A percentile compares a stretch with the other conserved stretches of the same genome.
Conservation (phyloP, 2,888 invertebrate species). For the Nephrotoma flavescens region DNA sequence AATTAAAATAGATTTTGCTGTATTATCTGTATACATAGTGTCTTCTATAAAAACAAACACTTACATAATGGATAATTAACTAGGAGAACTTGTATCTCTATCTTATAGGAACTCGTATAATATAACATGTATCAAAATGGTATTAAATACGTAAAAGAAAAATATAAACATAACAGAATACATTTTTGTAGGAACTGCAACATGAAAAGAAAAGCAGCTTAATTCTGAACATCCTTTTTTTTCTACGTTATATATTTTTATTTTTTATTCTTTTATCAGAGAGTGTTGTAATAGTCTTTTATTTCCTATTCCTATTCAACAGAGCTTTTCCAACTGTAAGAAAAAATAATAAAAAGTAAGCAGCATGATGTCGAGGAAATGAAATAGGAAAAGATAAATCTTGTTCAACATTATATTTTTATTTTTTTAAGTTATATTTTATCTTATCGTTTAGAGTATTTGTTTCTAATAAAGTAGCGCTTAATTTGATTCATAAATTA, state of each 20-base stretch:
- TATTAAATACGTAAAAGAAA: not conserved
- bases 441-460: not conserved
- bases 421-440: not conserved
- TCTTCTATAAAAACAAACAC: not conserved
- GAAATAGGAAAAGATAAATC: not conserved
- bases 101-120: not conserved
- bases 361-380: not conserved
- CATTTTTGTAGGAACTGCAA: not conserved
- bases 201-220: not conserved
- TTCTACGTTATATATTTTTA: not conserved
- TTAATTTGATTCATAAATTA: not conserved
- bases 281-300: not conserved
- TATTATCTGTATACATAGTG: too few relatives aligned
- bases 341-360: not conserved
- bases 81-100: not conserved
- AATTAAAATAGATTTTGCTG: too few relatives aligned
- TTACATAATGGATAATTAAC: not conserved
- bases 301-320: not conserved
- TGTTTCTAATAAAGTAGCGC: not conserved
- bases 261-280: not conserved
- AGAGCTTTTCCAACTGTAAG: not conserved
- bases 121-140: not conserved
- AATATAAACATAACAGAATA: not conserved
- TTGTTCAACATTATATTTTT: not conserved
- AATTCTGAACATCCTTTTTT: not conserved